Evolutionary conservation across 1,140 invertebrate genomes (phyloP).

Genomic region (Caenorhabditis tropicalis): DNA sequence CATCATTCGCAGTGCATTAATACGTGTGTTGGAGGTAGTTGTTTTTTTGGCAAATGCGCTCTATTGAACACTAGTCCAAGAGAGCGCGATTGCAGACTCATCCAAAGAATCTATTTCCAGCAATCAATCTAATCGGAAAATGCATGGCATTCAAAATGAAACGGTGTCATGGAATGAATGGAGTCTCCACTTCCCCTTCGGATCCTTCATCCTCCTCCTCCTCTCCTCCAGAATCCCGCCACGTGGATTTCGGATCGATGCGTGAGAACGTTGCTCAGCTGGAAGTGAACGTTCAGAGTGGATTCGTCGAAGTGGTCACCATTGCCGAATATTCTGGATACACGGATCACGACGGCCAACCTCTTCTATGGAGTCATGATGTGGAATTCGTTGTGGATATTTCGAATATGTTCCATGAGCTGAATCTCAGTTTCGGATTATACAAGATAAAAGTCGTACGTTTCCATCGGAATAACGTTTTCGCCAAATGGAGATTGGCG

Average conservation of each 20-base stretch:
- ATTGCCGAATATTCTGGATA: slow-evolving; percentile 26
- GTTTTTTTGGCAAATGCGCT: too few relatives aligned
- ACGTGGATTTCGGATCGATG: slow-evolving; percentile 20
- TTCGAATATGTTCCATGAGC: neutral
- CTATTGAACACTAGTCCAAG: too few relatives aligned
- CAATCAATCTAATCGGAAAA: neutral
- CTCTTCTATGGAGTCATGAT: slow-evolving; percentile 27
- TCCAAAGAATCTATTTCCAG: too few relatives aligned
- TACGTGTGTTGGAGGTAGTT: slow-evolving; percentile 11
- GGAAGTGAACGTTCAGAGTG: slow-evolving; percentile 25
- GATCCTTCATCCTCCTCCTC: neutral
- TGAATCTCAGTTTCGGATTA: neutral
- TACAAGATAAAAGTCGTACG: slow-evolving; percentile 18
- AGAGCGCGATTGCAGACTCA: too few relatives aligned
- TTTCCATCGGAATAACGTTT: slow-evolving; percentile 8
- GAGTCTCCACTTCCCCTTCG: neutral
- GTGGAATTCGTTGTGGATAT: slow-evolving; percentile 35
- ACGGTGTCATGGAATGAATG: slow-evolving; percentile 30
- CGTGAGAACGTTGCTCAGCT: neutral
- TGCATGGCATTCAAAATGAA: slow-evolving; percentile 31
- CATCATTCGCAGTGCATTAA: neutral
- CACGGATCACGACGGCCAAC: slow-evolving; percentile 6
- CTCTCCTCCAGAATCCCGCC: neutral
- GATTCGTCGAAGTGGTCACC: slow-evolving; percentile 23
- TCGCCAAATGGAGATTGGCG: neutral